A percentile compares a stretch with the other conserved stretches of the same genome.
Evolutionary conservation across 2,888 invertebrate species (phyloP).

Genomic region (Linnaemya tessellans): DNA sequence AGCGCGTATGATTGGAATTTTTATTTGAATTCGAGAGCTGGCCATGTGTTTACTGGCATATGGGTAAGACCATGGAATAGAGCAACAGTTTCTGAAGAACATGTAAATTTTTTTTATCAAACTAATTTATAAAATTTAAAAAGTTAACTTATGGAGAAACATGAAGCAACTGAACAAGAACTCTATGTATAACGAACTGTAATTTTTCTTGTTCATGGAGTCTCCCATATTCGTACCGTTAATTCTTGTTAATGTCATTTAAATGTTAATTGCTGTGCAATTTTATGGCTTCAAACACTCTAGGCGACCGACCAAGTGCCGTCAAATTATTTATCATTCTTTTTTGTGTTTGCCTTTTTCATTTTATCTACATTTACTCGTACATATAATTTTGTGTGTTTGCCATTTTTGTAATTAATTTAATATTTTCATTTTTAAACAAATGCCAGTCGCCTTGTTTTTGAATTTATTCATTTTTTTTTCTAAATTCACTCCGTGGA

Average conservation of each 20-base stretch:
- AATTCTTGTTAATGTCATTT: slow-evolving; percentile 59
- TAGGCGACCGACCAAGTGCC: slow-evolving; percentile 39
- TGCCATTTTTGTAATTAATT: slow-evolving; percentile 44
- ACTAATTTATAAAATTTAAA: too few relatives aligned
- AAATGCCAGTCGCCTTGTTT: slow-evolving; percentile 25
- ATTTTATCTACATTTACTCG: background rate
- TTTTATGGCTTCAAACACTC: slow-evolving; percentile 50
- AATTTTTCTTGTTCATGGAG: slow-evolving; percentile 14
- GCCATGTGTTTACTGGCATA: background rate
- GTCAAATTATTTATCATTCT: slow-evolving; percentile 43
- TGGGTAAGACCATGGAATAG: slow-evolving; percentile 1
- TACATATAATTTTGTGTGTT: slow-evolving; percentile 1
- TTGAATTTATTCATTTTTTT: background rate
- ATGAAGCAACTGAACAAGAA: background rate
- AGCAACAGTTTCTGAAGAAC: background rate
- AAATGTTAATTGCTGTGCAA: slow-evolving; percentile 67
- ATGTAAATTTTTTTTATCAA: background rate
- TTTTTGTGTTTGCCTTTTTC: slow-evolving; percentile 12
- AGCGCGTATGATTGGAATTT: slow-evolving; percentile 56
- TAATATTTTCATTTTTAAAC: slow-evolving; percentile 17
- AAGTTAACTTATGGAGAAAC: too few relatives aligned
- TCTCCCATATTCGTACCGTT: slow-evolving; percentile 48
- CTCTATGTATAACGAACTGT: too few relatives aligned
- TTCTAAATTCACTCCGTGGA: slow-evolving; percentile 9
- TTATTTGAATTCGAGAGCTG: slow-evolving; percentile 18